Base-by-base conservation (phyloP, 2,797 vertebrate genomes). In the Cyprinella venusta region DNA sequence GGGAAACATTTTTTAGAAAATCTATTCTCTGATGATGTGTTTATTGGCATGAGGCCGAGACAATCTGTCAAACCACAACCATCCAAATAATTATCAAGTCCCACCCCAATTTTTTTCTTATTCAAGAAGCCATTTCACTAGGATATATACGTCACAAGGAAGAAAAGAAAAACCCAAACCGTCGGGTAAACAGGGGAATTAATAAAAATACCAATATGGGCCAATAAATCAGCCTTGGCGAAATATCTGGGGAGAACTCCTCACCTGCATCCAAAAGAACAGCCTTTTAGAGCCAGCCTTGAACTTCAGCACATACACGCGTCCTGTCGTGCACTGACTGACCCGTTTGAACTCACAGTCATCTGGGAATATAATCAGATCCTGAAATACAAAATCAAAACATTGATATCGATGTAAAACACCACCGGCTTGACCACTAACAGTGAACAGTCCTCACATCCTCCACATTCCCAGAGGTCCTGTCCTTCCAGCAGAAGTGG, bases 211-310 rank as follows among this genome's bases (percentile, higher is more conserved):
- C 9, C 8, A 8, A 56, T 5, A 61, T 61, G 2, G 5, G 56
- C 10, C n/a, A 24, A 59, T 12, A 5, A n/a, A 12, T 61, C 10
- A 61, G 56, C 56, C 5, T 0, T 61, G n/a, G n/a, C 0, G n/a
- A 59, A 24, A 24, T 13, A 24, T 26, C n/a, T 13, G n/a, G 6
- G 1, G 61, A 30, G 24, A 13, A 16, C 61, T 4, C 24, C 54
- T 78, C 30, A 81, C 98, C 97, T 99, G 98, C 96, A 99, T 99
- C 98, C 98, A 99, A 89, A 99, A 99, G 94, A 99, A 99, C 75
- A 99, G 97, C 21, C 98, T 94, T 84, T 99, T 99, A 72, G 98
- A 98, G 24, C 98, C 98, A 0, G 98, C 97, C 92, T 99, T 99
- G 86, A 99, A 99, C 89, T 99, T 99, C 89, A 99, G 91, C 91